Conservation (phyloP, 2,797 vertebrate species). For the Loriculus beryllinus region DNA sequence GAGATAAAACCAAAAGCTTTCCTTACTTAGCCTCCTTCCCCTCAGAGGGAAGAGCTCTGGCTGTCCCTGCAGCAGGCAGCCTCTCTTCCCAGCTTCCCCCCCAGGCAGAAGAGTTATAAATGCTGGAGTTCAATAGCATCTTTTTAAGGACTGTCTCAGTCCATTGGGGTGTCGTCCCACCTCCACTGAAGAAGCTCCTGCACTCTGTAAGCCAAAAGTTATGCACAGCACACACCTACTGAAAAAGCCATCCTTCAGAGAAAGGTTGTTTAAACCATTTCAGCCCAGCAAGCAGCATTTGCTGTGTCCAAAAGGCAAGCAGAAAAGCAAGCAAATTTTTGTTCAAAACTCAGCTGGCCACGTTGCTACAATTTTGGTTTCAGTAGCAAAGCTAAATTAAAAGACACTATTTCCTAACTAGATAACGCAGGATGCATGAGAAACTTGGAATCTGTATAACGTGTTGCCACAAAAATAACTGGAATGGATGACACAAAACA, state of each 20-base stretch:
- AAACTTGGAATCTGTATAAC: conserved; percentile 30
- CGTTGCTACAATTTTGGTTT: background rate
- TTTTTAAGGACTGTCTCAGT: background rate
- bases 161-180: background rate
- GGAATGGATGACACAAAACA: conserved; percentile 48
- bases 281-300: background rate
- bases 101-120: background rate
- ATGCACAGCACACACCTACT: background rate
- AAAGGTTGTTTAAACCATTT: conserved; percentile 17
- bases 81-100: background rate
- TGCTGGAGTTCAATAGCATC: background rate
- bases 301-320: conserved; percentile 6
- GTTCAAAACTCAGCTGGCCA: background rate
- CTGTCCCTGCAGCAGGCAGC: background rate
- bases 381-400: conserved; percentile 31
- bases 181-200: conserved; percentile 6
- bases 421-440: background rate
- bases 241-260: conserved; percentile 29
- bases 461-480: conserved; percentile 12
- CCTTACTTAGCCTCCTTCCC: background rate
- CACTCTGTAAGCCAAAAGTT: conserved; percentile 31
- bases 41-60: background rate
- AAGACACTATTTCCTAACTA: conserved; percentile 28
- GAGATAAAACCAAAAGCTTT: conserved; percentile 53
- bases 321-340: background rate